Conservation (phyloP, 64 coral and sea anemone genomes). For the Stylophora pistillata region DNA sequence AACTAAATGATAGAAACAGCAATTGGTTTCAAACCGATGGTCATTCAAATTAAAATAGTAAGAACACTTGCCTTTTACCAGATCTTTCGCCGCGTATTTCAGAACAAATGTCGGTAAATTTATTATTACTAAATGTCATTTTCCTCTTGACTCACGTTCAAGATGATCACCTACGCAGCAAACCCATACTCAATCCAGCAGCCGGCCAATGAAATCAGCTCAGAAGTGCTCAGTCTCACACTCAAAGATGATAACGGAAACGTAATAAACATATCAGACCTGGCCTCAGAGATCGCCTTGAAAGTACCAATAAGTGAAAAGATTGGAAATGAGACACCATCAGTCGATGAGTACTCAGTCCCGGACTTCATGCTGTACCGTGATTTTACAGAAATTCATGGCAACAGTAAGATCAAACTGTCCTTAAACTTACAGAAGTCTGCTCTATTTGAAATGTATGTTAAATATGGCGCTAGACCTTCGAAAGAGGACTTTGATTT, state of each 20-base stretch:
- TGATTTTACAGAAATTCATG: background rate
- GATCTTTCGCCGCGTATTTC: too few species aligned
- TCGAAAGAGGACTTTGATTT: conserved; percentile 12
- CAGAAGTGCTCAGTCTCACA: background rate
- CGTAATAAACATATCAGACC: background rate
- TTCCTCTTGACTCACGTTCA: background rate
- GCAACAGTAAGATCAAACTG: background rate
- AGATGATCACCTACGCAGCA: conserved; percentile 8
- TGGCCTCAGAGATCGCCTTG: background rate
- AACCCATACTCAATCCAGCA: background rate
- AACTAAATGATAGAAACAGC: too few species aligned
- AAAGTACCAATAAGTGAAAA: background rate
- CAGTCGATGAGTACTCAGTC: background rate
- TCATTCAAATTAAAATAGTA: too few species aligned
- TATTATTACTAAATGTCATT: background rate
- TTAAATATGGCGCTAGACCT: background rate
- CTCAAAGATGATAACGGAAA: conserved; percentile 9
- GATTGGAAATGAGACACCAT: background rate
- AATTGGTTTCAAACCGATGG: too few species aligned
- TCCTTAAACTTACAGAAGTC: background rate
- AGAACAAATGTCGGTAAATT: background rate
- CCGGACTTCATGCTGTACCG: background rate
- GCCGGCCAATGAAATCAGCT: background rate
- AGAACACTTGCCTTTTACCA: too few species aligned
- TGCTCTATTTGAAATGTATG: conserved; percentile 4